Percentiles rank a stretch among this genome's conserved stretches.
Evolutionary conservation across 2,888 invertebrate species (phyloP).

Genomic region (Ophion ventricosus): DNA sequence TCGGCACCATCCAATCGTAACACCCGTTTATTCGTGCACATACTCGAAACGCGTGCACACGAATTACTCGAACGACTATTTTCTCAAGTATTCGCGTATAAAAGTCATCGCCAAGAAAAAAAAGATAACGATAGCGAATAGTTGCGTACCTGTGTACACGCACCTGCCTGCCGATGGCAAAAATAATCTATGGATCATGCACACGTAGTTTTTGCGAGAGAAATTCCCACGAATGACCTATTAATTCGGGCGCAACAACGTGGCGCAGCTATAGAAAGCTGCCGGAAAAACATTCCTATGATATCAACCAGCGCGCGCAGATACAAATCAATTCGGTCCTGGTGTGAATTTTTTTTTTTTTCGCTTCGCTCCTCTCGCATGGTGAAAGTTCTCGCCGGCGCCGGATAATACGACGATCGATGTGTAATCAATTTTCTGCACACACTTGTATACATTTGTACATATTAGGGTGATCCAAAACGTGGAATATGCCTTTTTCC

Average conservation of each 20-base stretch:
- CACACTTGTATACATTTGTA: too few species aligned
- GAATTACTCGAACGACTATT: constrained; percentile 3
- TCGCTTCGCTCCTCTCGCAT: background rate
- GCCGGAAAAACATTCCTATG: constrained; percentile 21
- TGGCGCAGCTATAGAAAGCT: background rate
- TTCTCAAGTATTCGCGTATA: constrained; percentile 5
- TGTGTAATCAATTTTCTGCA: background rate
- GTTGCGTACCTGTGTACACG: background rate
- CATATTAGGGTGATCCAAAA: too few species aligned
- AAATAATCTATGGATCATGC: constrained; percentile 5
- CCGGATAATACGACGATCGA: background rate
- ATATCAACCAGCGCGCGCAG: background rate
- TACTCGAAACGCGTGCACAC: background rate
- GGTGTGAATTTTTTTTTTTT: constrained; percentile 3
- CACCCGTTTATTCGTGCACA: too few species aligned
- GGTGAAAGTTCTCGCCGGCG: constrained; percentile 20
- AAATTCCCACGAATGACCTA: constrained; percentile 28
- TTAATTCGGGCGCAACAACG: constrained; percentile 7
- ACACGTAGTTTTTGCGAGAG: constrained; percentile 1
- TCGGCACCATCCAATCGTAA: background rate
- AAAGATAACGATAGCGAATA: background rate
- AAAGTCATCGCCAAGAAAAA: background rate
- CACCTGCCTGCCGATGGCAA: background rate
- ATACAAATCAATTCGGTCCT: constrained; percentile 15
- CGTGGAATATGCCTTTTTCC: too few species aligned